Evolutionary conservation across 2,888 invertebrate genomes (phyloP).

Genomic region (Oxyteleia sp.): DNA sequence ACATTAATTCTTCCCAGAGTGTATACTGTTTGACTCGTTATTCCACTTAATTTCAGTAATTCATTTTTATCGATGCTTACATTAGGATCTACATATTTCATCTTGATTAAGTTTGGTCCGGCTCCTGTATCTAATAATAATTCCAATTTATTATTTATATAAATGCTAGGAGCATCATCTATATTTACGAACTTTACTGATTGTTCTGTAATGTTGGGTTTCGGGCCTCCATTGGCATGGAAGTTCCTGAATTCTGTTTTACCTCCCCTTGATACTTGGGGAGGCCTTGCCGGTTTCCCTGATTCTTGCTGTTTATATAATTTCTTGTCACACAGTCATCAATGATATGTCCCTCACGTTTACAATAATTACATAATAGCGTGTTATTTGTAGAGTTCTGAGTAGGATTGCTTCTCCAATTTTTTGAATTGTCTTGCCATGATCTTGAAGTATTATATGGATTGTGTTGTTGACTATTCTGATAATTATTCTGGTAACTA

Average conservation of each 20-base stretch:
- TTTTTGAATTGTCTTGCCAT: neutral
- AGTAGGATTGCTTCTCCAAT: too few species aligned
- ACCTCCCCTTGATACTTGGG: neutral
- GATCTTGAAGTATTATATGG: too few species aligned
- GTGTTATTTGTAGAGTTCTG: too few species aligned
- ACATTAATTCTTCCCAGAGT: neutral
- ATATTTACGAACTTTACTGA: neutral
- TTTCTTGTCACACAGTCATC: neutral
- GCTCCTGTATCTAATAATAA: neutral
- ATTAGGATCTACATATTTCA: neutral
- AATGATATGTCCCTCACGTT: neutral
- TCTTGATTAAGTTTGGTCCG: neutral
- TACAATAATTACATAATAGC: neutral
- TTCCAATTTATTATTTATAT: neutral
- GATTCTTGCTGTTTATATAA: too few species aligned
- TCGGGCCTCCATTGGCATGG: neutral
- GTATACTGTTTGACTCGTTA: neutral
- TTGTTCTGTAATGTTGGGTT: neutral
- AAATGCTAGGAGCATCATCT: neutral
- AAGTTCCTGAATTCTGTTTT: neutral
- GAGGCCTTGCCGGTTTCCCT: constrained; percentile 2
- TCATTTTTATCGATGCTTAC: neutral
- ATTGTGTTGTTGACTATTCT: too few species aligned
- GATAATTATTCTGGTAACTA: too few species aligned
- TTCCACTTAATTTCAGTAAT: neutral